Evolutionary conservation across 1,140 invertebrate species (phyloP).

Genomic region (Dendroctonus valens): DNA sequence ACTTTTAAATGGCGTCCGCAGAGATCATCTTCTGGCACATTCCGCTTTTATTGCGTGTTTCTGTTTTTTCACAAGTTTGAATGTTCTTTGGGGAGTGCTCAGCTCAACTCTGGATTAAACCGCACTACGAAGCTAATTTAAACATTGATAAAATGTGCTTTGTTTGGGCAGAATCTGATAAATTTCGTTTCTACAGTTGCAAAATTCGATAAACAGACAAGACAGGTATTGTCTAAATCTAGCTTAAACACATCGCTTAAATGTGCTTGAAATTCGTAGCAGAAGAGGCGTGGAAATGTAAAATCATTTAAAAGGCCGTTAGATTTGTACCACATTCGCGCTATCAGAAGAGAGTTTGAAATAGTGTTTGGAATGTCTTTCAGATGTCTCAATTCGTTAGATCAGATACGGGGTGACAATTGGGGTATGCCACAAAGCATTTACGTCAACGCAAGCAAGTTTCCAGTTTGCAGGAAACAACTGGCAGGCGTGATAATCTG

Average conservation of each 20-base stretch:
- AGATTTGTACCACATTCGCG: slow-evolving; percentile 33
- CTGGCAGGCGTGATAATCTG: slow-evolving; percentile 47
- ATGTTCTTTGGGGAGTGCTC: slow-evolving; percentile 9
- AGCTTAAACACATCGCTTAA: background rate
- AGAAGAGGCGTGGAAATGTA: slow-evolving; percentile 12
- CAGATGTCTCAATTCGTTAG: slow-evolving; percentile 48
- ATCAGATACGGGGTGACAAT: slow-evolving; percentile 46
- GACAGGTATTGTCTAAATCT: background rate
- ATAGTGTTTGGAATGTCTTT: slow-evolving; percentile 44
- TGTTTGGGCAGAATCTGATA: no score
- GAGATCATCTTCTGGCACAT: slow-evolving; percentile 44
- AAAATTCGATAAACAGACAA: no score
- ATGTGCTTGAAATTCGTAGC: background rate
- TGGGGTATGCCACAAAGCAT: slow-evolving; percentile 44
- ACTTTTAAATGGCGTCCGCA: slow-evolving; percentile 44
- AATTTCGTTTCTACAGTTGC: no score
- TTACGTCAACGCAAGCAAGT: slow-evolving; percentile 45
- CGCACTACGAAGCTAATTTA: no score
- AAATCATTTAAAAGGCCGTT: slow-evolving; percentile 33
- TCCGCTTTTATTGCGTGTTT: slow-evolving; percentile 29
- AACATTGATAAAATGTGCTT: no score
- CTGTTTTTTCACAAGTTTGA: slow-evolving; percentile 12
- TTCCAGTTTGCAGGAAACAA: slow-evolving; percentile 48
- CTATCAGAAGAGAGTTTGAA: slow-evolving; percentile 44
- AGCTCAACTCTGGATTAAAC: background rate